These are phyloP conservation scores for Maniola jurtina DNA, from an alignment of 1,140 invertebrate genomes.

Conservation along the genomic window DNA sequence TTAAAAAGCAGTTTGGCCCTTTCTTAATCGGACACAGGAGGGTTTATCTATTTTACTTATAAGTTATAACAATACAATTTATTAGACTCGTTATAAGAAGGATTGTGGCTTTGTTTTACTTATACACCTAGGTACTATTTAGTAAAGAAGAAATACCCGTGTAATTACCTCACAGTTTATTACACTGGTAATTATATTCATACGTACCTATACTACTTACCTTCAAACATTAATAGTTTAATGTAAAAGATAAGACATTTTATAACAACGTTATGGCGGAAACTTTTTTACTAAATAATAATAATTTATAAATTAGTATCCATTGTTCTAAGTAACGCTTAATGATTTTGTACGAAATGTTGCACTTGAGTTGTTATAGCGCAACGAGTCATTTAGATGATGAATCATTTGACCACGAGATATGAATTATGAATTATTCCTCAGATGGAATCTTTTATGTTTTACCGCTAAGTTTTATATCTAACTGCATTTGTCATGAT, in stretches of 20 bases:
- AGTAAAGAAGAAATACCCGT: no score
- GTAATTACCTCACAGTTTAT: no score
- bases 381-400: constrained; percentile 16
- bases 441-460: background rate
- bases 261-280: background rate
- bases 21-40: no score
- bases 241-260: background rate
- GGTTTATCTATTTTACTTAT: no score
- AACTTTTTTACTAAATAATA: constrained; percentile 1
- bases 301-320: background rate
- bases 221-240: background rate
- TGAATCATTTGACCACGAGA: constrained; percentile 10
- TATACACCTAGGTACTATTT: no score
- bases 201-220: no score
- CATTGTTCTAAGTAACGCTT: constrained; percentile 18
- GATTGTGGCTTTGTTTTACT: no score
- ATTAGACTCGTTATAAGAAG: no score
- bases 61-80: no score
- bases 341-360: constrained; percentile 10
- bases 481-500: background rate
- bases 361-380: constrained; percentile 14
- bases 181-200: no score
- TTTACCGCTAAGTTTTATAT: background rate
- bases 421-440: constrained; percentile 4
- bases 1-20: no score